Evolutionary conservation across 2,113 vertebrate species (phyloP).

Genomic region (Chlamydotis undulata): DNA sequence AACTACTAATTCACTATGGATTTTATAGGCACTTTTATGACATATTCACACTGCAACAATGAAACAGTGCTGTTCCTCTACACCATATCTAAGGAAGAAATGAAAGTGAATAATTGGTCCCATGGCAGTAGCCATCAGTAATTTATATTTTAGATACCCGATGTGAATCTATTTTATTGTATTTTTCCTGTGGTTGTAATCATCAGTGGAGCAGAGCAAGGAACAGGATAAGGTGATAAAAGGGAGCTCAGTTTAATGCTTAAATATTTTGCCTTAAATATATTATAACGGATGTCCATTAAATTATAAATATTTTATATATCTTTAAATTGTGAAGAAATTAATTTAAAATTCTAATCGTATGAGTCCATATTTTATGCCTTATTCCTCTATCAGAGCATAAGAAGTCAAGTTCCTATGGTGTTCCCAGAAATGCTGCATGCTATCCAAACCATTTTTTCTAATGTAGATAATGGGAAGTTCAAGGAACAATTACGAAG

Average conservation of each 20-base stretch:
- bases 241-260: not conserved
- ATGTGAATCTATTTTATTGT: not conserved
- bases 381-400: not conserved
- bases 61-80: not conserved
- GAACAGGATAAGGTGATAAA: not conserved
- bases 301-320: not conserved
- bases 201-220: not conserved
- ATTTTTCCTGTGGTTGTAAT: not conserved
- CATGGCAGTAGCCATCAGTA: not conserved
- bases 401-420: not conserved
- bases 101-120: not conserved
- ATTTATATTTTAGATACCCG: not conserved
- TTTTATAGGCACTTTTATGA: slow-evolving; percentile 33
- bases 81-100: not conserved
- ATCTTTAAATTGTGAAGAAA: not conserved
- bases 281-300: not conserved
- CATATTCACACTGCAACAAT: not conserved
- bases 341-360: not conserved
- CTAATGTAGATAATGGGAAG: not conserved
- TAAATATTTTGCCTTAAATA: not conserved
- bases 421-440: not conserved
- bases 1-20: slow-evolving; percentile 7
- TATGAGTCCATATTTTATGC: not conserved
- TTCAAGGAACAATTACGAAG: not conserved
- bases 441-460: not conserved